Base-by-base conservation (phyloP, 2,113 vertebrate species). In the Sterna hirundo region DNA sequence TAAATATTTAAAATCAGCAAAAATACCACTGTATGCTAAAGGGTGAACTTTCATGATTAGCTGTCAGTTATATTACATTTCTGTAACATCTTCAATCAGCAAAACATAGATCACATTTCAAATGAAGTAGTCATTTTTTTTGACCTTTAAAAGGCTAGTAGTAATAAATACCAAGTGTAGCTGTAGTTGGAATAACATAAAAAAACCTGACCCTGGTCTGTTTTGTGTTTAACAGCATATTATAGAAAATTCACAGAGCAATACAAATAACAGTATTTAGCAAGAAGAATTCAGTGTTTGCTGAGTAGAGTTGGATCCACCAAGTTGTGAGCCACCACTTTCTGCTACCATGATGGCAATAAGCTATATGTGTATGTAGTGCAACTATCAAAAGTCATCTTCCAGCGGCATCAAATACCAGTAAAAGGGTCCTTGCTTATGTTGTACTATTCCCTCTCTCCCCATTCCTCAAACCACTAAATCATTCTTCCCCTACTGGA, bases 1-100 rank as follows among this genome's bases (percentile, higher is more conserved):
- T 23, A 78, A 79, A 38, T 89, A 88, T 79, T 93, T 91, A 10
- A 96, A 86, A 75, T 20, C 30, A 49, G 11, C 46, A 71, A 79
- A 78, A 91, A 86, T 80, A 13, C 40, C 36, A 52, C 44, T 17
- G 13, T 82, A 10, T 85, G 46, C 40, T 85, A 29, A 78, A 88
- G 61, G 44, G 7, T 66, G 46, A 85, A 70, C 36, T 70, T 92
- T 40, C 84, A 19, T 65, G 16, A 65, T 69, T 46, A 81, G 32
- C 44, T 84, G 10, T 69, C 49, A 42, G 22, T 85, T 78, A 61
- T 14, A 51, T 81, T 68, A 14, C n/a, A 55, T 81, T 83, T 38
- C 58, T 72, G 6, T 36, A 89, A 58, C 18, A 40, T 60, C 62
- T 85, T 81, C 46, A 47, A 25, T 44, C 36, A 77, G 52, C n/a